phyloP scores from a whole-genome alignment of 37 sponge, comb jelly and placozoan species.

The Agelas oroides region DNA sequence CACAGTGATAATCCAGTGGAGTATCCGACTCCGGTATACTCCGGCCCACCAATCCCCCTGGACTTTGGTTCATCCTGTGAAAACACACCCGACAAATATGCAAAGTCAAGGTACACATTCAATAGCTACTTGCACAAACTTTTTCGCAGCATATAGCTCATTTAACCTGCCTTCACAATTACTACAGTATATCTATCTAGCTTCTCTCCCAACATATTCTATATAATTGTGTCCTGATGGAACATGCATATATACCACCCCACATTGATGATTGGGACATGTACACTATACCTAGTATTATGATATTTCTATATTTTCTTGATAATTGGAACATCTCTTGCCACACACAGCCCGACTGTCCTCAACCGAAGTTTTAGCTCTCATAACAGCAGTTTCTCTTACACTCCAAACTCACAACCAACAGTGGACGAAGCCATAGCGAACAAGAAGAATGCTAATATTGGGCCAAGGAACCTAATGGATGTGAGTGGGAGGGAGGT shows the following conservation, averaged over 20 bases:
- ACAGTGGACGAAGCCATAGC: neutral
- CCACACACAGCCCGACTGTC: neutral
- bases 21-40: constrained; percentile 43
- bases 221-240: too few relatives aligned
- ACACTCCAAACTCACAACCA: constrained; percentile 8
- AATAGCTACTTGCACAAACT: neutral
- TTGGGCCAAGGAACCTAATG: constrained; percentile 64
- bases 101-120: neutral
- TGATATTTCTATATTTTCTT: too few relatives aligned
- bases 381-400: constrained; percentile 24
- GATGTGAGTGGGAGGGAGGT: constrained; percentile 36
- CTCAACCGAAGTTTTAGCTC: neutral
- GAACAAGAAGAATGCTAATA: neutral
- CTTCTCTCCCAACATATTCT: too few relatives aligned
- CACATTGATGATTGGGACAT: too few relatives aligned
- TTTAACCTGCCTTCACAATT: too few relatives aligned
- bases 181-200: too few relatives aligned
- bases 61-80: constrained; percentile 33
- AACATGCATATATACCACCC: too few relatives aligned
- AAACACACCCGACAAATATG: constrained; percentile 1
- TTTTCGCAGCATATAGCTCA: too few relatives aligned
- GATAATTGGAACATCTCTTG: too few relatives aligned
- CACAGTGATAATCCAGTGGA: constrained; percentile 49
- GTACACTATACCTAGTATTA: too few relatives aligned
- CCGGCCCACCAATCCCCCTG: constrained; percentile 75